Conservation (phyloP, 2,797 vertebrate genomes). For the Aratinga solstitialis region DNA sequence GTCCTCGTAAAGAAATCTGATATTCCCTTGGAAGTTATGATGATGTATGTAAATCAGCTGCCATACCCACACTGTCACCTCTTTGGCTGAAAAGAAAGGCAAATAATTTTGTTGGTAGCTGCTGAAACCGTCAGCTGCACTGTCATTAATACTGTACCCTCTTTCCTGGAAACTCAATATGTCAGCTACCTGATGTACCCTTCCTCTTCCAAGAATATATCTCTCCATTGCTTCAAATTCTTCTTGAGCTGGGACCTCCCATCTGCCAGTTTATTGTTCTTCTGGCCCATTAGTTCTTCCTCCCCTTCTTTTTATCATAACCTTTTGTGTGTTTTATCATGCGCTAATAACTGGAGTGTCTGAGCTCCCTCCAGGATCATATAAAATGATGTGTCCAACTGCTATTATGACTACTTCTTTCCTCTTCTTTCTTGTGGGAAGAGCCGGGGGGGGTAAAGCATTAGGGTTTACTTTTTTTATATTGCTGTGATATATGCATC, state of each 20-base stretch:
- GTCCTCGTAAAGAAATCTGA: slow-evolving; percentile 64
- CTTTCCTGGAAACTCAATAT: slow-evolving; percentile 68
- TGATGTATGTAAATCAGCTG: slow-evolving; percentile 73
- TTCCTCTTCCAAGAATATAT: slow-evolving; percentile 69
- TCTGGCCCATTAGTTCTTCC: slow-evolving; percentile 32
- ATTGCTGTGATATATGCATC: not conserved
- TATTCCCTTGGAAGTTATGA: slow-evolving; percentile 67
- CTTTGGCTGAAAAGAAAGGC: slow-evolving; percentile 62
- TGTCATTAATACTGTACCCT: slow-evolving; percentile 55
- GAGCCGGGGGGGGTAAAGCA: not conserved
- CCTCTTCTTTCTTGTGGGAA: not conserved
- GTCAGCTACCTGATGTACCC: slow-evolving; percentile 62
- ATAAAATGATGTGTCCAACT: not conserved
- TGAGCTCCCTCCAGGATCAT: not conserved
- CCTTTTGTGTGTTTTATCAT: not conserved
- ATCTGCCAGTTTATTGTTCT: slow-evolving; percentile 61
- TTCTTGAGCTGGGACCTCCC: slow-evolving; percentile 48
- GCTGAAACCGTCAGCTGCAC: slow-evolving; percentile 66
- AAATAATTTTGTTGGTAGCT: slow-evolving; percentile 61
- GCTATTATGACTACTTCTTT: not conserved
- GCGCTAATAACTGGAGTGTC: not conserved
- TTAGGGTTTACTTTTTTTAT: not conserved
- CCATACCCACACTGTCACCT: slow-evolving; percentile 52
- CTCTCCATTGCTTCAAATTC: slow-evolving; percentile 60
- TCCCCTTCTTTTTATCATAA: not conserved